Evolutionary conservation across 2,113 vertebrate genomes (phyloP).

Genomic region (Jacana jacana): DNA sequence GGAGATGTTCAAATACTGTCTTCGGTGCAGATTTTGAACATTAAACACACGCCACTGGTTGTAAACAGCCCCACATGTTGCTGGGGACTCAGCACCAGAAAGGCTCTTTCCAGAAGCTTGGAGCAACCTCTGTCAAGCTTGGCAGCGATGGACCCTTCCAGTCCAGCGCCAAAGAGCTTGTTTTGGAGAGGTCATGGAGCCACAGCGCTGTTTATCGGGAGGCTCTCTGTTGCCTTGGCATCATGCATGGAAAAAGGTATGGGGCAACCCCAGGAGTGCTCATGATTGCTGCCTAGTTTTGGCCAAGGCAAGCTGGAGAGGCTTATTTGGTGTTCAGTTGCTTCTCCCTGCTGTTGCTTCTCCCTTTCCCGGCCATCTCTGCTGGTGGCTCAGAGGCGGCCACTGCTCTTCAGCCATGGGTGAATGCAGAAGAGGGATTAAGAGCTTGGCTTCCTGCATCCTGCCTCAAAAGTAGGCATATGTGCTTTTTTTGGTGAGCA

Average conservation of each 20-base stretch:
- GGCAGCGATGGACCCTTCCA: neutral
- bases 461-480: constrained; percentile 46
- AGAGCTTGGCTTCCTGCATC: neutral
- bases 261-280: neutral
- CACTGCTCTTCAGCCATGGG: neutral
- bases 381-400: neutral
- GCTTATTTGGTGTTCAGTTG: neutral
- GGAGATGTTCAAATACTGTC: neutral
- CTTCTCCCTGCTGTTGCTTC: neutral
- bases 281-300: rapidly evolving
- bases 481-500: constrained; percentile 38
- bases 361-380: neutral
- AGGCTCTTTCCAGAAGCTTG: neutral
- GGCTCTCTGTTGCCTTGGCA: neutral
- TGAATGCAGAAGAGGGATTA: neutral
- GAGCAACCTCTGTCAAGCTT: neutral
- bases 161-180: neutral
- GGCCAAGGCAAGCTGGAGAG: neutral
- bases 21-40: neutral
- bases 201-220: neutral
- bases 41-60: neutral
- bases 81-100: neutral
- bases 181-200: neutral
- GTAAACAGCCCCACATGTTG: neutral
- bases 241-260: rapidly evolving